Conservation (phyloP, 2,888 invertebrate genomes). For the Pollenia labialis region DNA sequence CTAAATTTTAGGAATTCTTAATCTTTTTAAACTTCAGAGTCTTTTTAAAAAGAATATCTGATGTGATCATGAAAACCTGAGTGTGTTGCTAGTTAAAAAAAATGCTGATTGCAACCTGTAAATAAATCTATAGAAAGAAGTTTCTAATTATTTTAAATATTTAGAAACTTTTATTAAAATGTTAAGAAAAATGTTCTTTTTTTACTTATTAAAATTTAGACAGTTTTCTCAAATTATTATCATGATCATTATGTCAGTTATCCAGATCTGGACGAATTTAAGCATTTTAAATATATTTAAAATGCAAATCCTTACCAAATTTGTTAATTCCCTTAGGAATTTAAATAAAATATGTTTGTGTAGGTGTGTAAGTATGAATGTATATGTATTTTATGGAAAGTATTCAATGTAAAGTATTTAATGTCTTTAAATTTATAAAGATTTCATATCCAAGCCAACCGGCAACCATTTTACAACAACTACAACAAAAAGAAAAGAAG, state of each 20-base stretch:
- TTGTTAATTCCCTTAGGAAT: conserved; percentile 51
- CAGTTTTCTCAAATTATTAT: neutral
- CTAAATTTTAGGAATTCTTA: too few relatives aligned
- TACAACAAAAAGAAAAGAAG: neutral
- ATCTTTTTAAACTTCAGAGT: too few relatives aligned
- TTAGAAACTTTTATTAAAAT: too few relatives aligned
- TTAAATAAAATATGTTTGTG: conserved; percentile 32
- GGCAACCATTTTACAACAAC: conserved; percentile 65
- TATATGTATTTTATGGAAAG: conserved; percentile 66
- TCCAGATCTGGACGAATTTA: neutral
- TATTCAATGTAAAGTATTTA: conserved; percentile 48
- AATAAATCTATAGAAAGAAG: too few relatives aligned
- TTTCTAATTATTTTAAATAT: too few relatives aligned
- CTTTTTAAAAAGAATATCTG: too few relatives aligned
- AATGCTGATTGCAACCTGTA: too few relatives aligned
- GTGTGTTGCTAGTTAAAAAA: too few relatives aligned
- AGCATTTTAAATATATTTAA: conserved; percentile 10
- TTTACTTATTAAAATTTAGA: too few relatives aligned
- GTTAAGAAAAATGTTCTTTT: too few relatives aligned
- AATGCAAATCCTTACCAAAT: conserved; percentile 60
- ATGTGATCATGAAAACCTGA: too few relatives aligned
- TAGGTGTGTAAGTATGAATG: neutral
- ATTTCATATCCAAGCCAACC: conserved; percentile 76
- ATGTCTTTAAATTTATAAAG: conserved; percentile 50
- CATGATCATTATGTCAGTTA: neutral